Evolutionary conservation across 1,140 invertebrate species (phyloP), one percentile per base, ranked within the genome.

Genomic region (Centruroides vittatus): DNA sequence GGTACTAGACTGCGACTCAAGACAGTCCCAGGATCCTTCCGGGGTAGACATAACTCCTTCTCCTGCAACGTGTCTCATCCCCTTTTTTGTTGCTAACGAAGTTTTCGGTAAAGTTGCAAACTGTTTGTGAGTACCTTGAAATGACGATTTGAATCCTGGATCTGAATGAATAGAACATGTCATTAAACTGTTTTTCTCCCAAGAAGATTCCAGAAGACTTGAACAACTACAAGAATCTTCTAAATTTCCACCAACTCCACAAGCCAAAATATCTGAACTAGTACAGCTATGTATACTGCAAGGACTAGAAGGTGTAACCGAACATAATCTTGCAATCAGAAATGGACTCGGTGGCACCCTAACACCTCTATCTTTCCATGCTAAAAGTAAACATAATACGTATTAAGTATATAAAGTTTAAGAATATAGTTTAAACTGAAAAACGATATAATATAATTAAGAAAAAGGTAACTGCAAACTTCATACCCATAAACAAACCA

Each of bases 101-200:
- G 60, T 59, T 55, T 64, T 64, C 23, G 63, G 63, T 36, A 64
- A 52, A 5, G 63, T 64, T 11, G 63, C 63, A 61, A 64, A 64
- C 36, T 64, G 63, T 35, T 64, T 64, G 2, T 55, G 61, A 56
- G 58, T n/a, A 52, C 59, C 10, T 55, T 55, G 8, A 51, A 55
- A 46, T 55, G 50, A 56, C 55, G 63, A n/a, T 55, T 60, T 64
- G 50, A 47, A 64, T 11, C 55, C 53, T 5, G 36, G 56, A 10
- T 57, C 56, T 5, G 46, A 57, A 47, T 46, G 46, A 36, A 57
- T 10, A 1, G 56, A 57, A 35, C n/a, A 57, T 47, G 56, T 48
- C 56, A 57, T 63, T 50, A 59, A 10, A 46, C 48, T 36, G 13
- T 35, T 47, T 7, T 49, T 50, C 12, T 58, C 60, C 60, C 60